Percentiles rank a stretch among this genome's conserved stretches.
phyloP scores from a whole-genome alignment of 2,888 invertebrate species.

The Drosophila crucigera region DNA sequence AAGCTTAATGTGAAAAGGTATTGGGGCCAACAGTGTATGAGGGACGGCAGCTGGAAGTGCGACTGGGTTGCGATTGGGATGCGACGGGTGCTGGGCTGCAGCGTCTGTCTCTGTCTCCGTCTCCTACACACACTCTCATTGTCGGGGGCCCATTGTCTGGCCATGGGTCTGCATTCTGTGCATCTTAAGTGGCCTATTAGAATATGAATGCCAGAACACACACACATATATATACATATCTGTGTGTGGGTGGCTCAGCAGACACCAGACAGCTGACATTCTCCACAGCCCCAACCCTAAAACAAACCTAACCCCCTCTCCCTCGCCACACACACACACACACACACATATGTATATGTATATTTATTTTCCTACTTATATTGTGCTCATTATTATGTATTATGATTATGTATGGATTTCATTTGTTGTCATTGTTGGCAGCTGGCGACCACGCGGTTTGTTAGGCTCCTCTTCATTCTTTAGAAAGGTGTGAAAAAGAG shows the following conservation, averaged over 20 bases:
- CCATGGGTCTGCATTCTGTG: conserved; percentile 53
- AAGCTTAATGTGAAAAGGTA: conserved; percentile 69
- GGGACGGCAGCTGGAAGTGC: conserved; percentile 27
- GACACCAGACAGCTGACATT: conserved; percentile 35
- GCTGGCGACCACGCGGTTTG: conserved; percentile 33
- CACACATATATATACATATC: not conserved
- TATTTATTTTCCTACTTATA: conserved; percentile 7
- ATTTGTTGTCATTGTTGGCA: conserved; percentile 62
- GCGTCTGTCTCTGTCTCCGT: conserved; percentile 2
- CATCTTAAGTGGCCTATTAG: conserved; percentile 75
- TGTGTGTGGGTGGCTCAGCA: conserved; percentile 13
- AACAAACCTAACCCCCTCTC: not conserved
- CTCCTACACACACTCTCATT: conserved; percentile 33
- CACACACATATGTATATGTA: not conserved
- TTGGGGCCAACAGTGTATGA: conserved; percentile 50
- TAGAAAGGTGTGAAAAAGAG: conserved; percentile 57
- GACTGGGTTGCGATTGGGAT: conserved; percentile 16
- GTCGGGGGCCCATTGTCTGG: conserved; percentile 60
- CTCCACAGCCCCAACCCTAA: conserved; percentile 20
- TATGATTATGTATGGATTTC: conserved; percentile 73
- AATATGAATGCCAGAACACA: conserved; percentile 63
- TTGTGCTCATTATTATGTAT: conserved; percentile 64
- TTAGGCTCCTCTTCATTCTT: conserved; percentile 29
- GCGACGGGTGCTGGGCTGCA: conserved; percentile 10
- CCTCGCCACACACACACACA: not conserved